Evolutionary conservation across 2,888 invertebrate genomes (phyloP).

Genomic region (Melieria crassipennis): DNA sequence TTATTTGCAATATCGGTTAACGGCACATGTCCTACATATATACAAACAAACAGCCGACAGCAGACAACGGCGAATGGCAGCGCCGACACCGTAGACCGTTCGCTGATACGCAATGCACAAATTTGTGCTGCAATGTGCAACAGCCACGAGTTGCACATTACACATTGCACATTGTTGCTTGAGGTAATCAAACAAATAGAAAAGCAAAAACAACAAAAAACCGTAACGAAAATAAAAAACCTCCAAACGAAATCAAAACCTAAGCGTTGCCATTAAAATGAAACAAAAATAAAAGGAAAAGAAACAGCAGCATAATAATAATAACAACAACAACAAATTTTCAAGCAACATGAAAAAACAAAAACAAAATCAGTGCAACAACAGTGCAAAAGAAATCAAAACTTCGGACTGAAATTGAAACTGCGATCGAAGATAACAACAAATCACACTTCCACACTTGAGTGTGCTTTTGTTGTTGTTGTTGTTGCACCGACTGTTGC

Average conservation of each 20-base stretch:
- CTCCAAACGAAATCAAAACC: slow-evolving; percentile 1
- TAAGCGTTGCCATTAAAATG: slow-evolving; percentile 7
- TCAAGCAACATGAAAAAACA: neutral
- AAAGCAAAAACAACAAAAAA: neutral
- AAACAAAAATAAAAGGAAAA: slow-evolving; percentile 3
- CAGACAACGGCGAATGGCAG: slow-evolving; percentile 28
- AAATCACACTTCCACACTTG: no score
- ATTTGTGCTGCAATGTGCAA: neutral
- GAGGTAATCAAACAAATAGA: no score
- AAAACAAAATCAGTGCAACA: neutral
- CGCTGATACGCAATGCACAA: neutral
- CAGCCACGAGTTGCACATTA: neutral
- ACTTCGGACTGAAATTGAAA: neutral
- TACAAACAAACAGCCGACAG: slow-evolving; percentile 48
- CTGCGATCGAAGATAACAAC: no score
- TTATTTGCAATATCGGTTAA: slow-evolving; percentile 56
- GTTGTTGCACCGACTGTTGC: no score
- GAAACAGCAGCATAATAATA: slow-evolving; percentile 4
- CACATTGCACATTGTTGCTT: no score
- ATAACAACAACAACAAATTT: no score
- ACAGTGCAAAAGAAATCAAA: neutral
- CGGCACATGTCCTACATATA: slow-evolving; percentile 59
- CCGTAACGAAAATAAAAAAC: neutral
- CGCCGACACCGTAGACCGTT: neutral
- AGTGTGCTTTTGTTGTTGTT: no score